Evolutionary conservation across 2,113 vertebrate species (phyloP).

Genomic region (Myrmecobius fasciatus): DNA sequence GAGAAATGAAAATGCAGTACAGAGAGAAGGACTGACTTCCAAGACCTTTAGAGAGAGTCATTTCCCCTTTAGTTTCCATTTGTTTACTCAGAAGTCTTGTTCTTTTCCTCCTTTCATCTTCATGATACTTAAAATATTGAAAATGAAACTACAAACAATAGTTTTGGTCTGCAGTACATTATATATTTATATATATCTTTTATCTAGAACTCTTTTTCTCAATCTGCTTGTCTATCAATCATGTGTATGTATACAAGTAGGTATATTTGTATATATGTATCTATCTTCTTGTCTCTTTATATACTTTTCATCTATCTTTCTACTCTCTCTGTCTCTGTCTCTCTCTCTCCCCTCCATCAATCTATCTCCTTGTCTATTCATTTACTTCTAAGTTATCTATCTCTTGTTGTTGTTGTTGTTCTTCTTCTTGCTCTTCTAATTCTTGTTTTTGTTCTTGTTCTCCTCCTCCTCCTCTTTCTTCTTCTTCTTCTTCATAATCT

Average conservation of each 20-base stretch:
- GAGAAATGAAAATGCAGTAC: constrained; percentile 69
- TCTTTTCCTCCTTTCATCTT: constrained; percentile 63
- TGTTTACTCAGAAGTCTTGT: constrained; percentile 75
- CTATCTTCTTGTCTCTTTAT: too few species aligned
- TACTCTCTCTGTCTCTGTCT: background rate
- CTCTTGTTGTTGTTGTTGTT: too few species aligned
- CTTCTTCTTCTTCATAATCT: too few species aligned
- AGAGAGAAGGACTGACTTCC: constrained; percentile 68
- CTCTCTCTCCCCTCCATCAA: background rate
- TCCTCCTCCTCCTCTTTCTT: too few species aligned
- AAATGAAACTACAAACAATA: constrained; percentile 57
- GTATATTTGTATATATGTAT: background rate
- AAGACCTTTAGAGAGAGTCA: constrained; percentile 65
- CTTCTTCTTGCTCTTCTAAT: too few species aligned
- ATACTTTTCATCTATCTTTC: background rate
- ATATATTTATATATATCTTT: background rate
- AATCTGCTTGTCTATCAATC: background rate
- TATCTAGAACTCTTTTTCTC: background rate
- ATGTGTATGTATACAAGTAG: too few species aligned
- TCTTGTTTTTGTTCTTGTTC: too few species aligned
- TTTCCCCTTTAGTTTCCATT: constrained; percentile 66
- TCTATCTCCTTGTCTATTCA: too few species aligned
- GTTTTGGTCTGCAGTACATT: background rate
- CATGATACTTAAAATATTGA: constrained; percentile 65
- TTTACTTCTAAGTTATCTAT: too few species aligned